Conservation (phyloP, 2,113 vertebrate genomes). For the Diglossa brunneiventris region DNA sequence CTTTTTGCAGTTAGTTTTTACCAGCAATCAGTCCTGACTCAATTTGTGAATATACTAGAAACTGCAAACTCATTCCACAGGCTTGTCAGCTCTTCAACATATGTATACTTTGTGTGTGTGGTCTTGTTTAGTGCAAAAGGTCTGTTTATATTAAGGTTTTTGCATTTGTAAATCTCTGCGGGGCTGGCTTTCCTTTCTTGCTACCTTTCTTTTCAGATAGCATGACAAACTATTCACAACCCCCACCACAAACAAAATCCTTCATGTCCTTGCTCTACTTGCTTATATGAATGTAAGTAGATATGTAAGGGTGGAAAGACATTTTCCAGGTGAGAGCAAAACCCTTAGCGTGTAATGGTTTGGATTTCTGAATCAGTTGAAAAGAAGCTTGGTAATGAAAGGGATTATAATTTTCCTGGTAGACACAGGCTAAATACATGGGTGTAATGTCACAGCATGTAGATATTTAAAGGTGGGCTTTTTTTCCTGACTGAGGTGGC, state of each 20-base stretch:
- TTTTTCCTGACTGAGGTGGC: neutral
- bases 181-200: neutral
- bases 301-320: neutral
- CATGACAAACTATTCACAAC: neutral
- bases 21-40: neutral
- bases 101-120: neutral
- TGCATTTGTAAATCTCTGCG: neutral
- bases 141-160: neutral
- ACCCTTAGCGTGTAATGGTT: neutral
- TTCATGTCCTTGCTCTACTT: neutral
- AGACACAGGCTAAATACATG: neutral
- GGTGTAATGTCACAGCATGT: neutral
- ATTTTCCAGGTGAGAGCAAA: neutral
- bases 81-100: neutral
- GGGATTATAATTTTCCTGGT: neutral
- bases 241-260: neutral
- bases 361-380: conserved; percentile 9
- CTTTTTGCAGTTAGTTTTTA: neutral
- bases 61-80: neutral
- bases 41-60: neutral
- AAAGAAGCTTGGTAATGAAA: neutral
- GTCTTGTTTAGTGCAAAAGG: neutral
- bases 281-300: neutral
- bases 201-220: neutral
- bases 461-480: neutral